Evolutionary conservation across 1,140 invertebrate species (phyloP), one percentile per base, ranked within the genome.

Genomic region (Formica selysi): DNA sequence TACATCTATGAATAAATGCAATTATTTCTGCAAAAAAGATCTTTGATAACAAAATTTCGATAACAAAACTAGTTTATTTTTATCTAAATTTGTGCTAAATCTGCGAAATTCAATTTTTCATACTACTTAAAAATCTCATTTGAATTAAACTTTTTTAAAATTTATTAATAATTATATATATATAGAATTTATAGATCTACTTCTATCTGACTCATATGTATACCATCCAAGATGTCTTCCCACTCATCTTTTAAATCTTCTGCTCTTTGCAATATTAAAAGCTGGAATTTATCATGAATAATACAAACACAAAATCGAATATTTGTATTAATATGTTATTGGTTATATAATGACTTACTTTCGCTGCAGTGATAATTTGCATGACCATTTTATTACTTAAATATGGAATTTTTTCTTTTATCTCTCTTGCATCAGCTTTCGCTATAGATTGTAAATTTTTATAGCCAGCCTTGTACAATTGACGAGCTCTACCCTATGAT

Each of bases 301-400:
- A 76, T 64, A 22, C 26, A 16, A 78, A 54, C n/a, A 70, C 67
- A 54, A 85, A 86, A 41, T 41, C 26, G 11, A 41, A n/a, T 76
- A 79, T 19, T 26, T 54, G 62, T 61, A 59, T 54, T 54, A 65
- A 54, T 70, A 84, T 78, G 85, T 44, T 44, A 11, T 44, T 11
- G 36, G 81, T 19, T 88, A 76, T 61, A 65, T 80, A 51, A 51
- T 5, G 16, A 85, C 87, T 88, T 95, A 98, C 98, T 96, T 98
- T 97, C 1, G 98, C 98, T 68, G 98, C 97, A 65, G 97, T 97
- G 80, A 98, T 96, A 64, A 99, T 97, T 95, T 98, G 97, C 76
- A 93, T 95, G 10, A 98, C 98, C 16, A 96, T 95, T 92, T 96
- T 96, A 22, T 95, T 93, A 0, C 97, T 96, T 91, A 99, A 96